Percentiles rank a stretch among this genome's conserved stretches.
Conservation (phyloP, 2,888 invertebrate genomes). For the Vanessa cardui region DNA sequence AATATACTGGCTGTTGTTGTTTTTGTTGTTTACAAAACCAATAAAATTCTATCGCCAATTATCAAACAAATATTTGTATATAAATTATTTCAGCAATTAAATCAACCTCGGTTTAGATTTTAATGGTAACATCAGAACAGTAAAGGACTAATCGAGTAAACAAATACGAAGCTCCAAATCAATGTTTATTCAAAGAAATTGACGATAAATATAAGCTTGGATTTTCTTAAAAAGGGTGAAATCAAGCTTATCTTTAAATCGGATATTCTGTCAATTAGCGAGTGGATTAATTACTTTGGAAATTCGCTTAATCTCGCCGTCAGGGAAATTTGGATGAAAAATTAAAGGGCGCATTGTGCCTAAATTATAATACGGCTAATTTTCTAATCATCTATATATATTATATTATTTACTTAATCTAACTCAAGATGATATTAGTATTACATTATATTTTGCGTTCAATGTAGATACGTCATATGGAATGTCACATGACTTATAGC, state of each 20-base stretch:
- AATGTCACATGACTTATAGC: too few relatives aligned
- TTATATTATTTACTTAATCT: background rate
- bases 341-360: conserved; percentile 25
- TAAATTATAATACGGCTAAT: conserved; percentile 32
- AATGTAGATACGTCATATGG: too few relatives aligned
- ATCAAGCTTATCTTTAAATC: conserved; percentile 45
- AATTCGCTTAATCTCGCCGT: conserved; percentile 40
- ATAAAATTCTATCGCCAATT: too few relatives aligned
- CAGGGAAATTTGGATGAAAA: conserved; percentile 29
- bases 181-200: conserved; percentile 11
- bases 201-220: conserved; percentile 12
- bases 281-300: conserved; percentile 47
- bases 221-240: conserved; percentile 34
- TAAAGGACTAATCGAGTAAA: conserved; percentile 3
- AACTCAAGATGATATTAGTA: too few relatives aligned
- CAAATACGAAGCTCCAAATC: background rate
- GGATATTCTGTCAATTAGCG: conserved; percentile 50
- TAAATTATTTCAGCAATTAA: background rate
- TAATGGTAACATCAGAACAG: conserved; percentile 2
- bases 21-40: too few relatives aligned
- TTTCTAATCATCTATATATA: conserved; percentile 18
- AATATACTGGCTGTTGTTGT: too few relatives aligned
- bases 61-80: background rate
- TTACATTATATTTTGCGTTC: too few relatives aligned
- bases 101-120: background rate